Evolutionary conservation across 2,797 vertebrate species (phyloP).

Genomic region (Darevskia nairensis): DNA sequence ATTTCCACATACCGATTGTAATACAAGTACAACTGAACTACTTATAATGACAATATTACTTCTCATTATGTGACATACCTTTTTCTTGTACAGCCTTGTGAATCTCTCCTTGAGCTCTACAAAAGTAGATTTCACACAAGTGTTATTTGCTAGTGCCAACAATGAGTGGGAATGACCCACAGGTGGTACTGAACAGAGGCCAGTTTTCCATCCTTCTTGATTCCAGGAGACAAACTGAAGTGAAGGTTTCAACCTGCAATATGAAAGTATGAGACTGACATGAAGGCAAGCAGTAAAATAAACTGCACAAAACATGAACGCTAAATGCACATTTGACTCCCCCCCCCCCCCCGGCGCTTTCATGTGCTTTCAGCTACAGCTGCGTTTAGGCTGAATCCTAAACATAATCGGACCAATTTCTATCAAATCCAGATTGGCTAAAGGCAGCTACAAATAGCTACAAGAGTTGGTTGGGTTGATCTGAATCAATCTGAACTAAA

Average conservation of each 20-base stretch:
- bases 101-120: constrained; percentile 87
- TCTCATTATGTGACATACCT: constrained; percentile 75
- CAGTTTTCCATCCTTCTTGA: constrained; percentile 97
- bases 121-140: constrained; percentile 91
- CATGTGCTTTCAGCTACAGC: constrained; percentile 20
- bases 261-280: constrained; percentile 54
- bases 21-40: background rate
- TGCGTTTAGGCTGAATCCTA: too few relatives aligned
- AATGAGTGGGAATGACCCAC: constrained; percentile 92
- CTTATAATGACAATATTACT: background rate
- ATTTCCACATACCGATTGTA: background rate
- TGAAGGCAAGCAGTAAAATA: constrained; percentile 18
- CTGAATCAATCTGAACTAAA: too few relatives aligned
- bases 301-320: constrained; percentile 13
- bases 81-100: constrained; percentile 91
- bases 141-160: constrained; percentile 94
- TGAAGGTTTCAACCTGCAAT: constrained; percentile 86
- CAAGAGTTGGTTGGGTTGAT: too few relatives aligned
- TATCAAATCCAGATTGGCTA: too few relatives aligned
- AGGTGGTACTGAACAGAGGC: constrained; percentile 92
- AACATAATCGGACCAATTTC: too few relatives aligned
- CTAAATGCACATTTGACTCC: constrained; percentile 4
- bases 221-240: constrained; percentile 95
- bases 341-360: constrained; percentile 20
- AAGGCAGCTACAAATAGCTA: too few relatives aligned